Percentiles rank a stretch among this genome's conserved stretches.
Evolutionary conservation across 2,797 vertebrate species (phyloP).

Genomic region (Masticophis lateralis): DNA sequence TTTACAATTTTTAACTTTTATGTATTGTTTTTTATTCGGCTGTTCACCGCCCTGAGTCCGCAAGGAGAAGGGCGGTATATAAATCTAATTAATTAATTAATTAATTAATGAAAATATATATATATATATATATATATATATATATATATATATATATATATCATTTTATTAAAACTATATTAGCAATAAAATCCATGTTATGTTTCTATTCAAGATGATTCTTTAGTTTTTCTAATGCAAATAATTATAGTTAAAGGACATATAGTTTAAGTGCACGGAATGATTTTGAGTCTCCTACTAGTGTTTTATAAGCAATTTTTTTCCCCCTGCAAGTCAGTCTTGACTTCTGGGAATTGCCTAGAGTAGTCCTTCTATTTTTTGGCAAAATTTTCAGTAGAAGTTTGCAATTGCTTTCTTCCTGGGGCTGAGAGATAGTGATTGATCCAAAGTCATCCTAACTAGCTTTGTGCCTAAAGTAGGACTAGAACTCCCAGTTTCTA

Average conservation of each 20-base stretch:
- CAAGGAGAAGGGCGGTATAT: no score
- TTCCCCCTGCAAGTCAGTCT: background rate
- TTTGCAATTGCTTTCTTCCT: background rate
- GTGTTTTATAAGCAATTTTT: background rate
- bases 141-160: background rate
- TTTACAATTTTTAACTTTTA: no score
- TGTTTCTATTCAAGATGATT: background rate
- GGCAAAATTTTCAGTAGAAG: background rate
- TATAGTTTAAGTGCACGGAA: background rate
- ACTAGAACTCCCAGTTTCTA: no score
- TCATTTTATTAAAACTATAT: background rate
- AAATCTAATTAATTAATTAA: no score
- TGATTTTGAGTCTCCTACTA: background rate
- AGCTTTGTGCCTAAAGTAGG: background rate
- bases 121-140: no score
- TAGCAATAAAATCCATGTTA: background rate
- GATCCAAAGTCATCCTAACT: background rate
- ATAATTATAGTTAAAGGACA: background rate
- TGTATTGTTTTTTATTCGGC: no score
- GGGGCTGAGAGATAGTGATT: background rate
- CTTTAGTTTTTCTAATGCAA: background rate
- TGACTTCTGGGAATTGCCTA: background rate
- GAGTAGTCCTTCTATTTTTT: background rate
- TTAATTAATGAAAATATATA: no score
- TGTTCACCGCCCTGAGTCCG: no score